Conservation (phyloP, 2,888 invertebrate genomes). For the Pachymerium ferrugineum region DNA sequence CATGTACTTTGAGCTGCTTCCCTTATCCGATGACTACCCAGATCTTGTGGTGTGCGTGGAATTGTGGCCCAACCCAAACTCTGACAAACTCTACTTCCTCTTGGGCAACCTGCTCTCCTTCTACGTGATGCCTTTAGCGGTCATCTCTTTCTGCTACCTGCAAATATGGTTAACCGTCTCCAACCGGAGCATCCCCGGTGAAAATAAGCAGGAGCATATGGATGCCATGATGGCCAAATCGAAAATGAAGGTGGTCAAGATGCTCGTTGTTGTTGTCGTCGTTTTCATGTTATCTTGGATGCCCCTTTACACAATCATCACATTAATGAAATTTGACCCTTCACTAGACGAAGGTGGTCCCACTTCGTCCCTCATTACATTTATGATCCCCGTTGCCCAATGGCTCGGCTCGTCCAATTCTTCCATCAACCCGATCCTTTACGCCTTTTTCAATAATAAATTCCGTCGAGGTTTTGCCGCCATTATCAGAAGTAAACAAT, state of each 20-base stretch:
- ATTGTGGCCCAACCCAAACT: slow-evolving; percentile 72
- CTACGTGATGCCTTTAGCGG: slow-evolving; percentile 82
- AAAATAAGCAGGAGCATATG: slow-evolving; percentile 85
- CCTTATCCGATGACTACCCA: slow-evolving; percentile 23
- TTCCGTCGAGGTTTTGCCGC: slow-evolving; percentile 84
- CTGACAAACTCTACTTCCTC: slow-evolving; percentile 78
- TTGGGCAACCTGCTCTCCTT: slow-evolving; percentile 82
- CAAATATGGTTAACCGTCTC: slow-evolving; percentile 88
- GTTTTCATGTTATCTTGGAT: slow-evolving; percentile 91
- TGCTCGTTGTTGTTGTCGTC: slow-evolving; percentile 87
- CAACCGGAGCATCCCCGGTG: slow-evolving; percentile 80
- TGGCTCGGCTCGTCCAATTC: slow-evolving; percentile 91
- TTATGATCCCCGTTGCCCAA: slow-evolving; percentile 77
- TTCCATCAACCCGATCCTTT: slow-evolving; percentile 89
- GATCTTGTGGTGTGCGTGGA: slow-evolving; percentile 34
- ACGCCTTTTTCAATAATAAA: slow-evolving; percentile 92
- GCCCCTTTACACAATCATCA: slow-evolving; percentile 82
- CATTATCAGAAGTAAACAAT: slow-evolving; percentile 75
- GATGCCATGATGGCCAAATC: slow-evolving; percentile 89
- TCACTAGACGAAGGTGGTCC: slow-evolving; percentile 55
- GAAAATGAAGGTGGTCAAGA: slow-evolving; percentile 89
- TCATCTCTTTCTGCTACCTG: slow-evolving; percentile 86
- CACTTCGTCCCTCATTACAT: slow-evolving; percentile 37
- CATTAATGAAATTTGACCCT: slow-evolving; percentile 79
- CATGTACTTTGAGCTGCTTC: slow-evolving; percentile 66